Evolutionary conservation across 92 coral and sea anemone species (phyloP).

Genomic region (Phenganax marumi): DNA sequence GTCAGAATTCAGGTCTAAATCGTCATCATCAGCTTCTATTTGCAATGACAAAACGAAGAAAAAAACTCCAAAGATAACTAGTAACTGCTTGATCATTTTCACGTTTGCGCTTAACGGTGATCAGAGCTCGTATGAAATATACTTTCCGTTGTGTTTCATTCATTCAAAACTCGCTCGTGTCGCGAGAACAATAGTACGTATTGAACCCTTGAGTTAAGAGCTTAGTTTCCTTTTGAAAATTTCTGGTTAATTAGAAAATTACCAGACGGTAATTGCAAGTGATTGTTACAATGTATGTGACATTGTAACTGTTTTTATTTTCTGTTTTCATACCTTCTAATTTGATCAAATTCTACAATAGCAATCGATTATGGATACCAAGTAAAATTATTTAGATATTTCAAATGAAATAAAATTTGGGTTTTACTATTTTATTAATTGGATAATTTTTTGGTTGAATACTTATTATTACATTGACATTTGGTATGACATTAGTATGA

Average conservation of each 20-base stretch:
- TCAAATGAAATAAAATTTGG: too few relatives aligned
- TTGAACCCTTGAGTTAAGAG: constrained; percentile 1
- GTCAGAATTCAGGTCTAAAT: constrained; percentile 1
- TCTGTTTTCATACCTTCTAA: too few relatives aligned
- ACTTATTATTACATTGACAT: too few relatives aligned
- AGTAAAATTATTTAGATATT: too few relatives aligned
- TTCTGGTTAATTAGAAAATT: background rate
- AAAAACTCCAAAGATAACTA: background rate
- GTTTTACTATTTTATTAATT: too few relatives aligned
- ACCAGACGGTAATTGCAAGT: background rate
- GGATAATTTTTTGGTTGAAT: too few relatives aligned
- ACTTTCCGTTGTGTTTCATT: constrained; percentile 2
- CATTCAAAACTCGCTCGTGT: background rate
- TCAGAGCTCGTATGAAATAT: background rate
- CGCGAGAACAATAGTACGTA: background rate
- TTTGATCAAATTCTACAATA: too few relatives aligned
- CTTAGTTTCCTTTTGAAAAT: background rate
- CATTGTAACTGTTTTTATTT: too few relatives aligned
- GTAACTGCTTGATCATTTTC: background rate
- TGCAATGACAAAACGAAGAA: background rate
- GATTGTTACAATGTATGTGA: background rate
- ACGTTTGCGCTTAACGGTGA: background rate
- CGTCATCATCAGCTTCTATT: background rate
- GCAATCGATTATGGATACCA: too few relatives aligned
- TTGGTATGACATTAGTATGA: too few relatives aligned